phyloP scores from a whole-genome alignment of 2,888 invertebrate species.

The Elysia crispata region DNA sequence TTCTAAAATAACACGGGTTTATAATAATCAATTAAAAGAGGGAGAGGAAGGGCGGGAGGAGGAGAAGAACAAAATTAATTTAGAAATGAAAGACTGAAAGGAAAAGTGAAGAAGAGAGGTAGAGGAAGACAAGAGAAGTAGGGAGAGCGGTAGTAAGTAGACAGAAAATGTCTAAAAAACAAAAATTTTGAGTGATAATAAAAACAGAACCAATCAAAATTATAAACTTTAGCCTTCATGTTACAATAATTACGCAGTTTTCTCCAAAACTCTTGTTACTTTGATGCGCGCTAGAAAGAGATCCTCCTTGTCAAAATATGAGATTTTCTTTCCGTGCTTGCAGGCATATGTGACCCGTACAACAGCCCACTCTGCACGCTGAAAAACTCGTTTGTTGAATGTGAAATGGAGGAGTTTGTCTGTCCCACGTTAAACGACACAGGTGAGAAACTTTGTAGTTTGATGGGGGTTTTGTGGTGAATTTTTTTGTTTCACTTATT shows the following conservation, averaged over 20 bases:
- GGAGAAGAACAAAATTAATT: too few species aligned
- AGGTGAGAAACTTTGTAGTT: background rate
- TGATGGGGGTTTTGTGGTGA: too few species aligned
- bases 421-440: background rate
- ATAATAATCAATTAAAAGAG: background rate
- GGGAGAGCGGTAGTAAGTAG: background rate
- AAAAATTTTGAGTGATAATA: too few species aligned
- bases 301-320: too few species aligned
- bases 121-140: background rate
- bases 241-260: too few species aligned
- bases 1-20: background rate
- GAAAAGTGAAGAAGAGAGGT: conserved; percentile 26
- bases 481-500: too few species aligned
- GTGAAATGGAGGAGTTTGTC: conserved; percentile 23
- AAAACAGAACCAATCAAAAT: too few species aligned
- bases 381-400: conserved; percentile 2
- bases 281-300: too few species aligned
- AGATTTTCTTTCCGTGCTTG: background rate
- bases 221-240: background rate
- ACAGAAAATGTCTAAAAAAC: too few species aligned
- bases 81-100: background rate
- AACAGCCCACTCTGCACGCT: background rate
- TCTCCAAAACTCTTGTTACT: too few species aligned
- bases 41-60: background rate
- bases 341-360: background rate